Conservation (phyloP, 2,797 vertebrate species). For the Apodemus agrarius region DNA sequence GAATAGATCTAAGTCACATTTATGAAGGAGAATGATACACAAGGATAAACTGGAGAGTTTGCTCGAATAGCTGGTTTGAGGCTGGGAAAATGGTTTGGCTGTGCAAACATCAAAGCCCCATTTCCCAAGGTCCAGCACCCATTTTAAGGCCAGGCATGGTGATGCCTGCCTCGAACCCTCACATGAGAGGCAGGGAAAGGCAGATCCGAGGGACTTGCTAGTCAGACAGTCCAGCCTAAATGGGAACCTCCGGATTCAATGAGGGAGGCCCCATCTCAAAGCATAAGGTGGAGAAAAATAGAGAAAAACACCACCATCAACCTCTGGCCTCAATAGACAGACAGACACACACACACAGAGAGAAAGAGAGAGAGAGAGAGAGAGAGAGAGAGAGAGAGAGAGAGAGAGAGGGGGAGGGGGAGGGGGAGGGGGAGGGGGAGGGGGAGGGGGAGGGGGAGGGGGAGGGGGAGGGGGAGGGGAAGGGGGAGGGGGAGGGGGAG, state of each 20-base stretch:
- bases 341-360: not conserved
- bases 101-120: not conserved
- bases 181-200: not conserved
- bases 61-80: not conserved
- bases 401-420: no score
- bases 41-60: not conserved
- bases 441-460: no score
- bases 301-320: not conserved
- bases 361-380: no score
- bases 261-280: not conserved
- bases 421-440: no score
- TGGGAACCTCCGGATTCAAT: not conserved
- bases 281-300: not conserved
- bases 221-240: not conserved
- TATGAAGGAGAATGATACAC: not conserved
- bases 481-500: no score
- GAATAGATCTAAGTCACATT: not conserved
- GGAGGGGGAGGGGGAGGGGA: no score
- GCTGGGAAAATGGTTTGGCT: not conserved
- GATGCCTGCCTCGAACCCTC: not conserved
- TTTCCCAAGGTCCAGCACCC: not conserved
- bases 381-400: no score
- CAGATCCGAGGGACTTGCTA: not conserved
- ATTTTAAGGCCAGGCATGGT: not conserved
- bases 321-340: not conserved